Conservation (phyloP, 2,797 vertebrate species). For the Melanotaenia pygmaea region DNA sequence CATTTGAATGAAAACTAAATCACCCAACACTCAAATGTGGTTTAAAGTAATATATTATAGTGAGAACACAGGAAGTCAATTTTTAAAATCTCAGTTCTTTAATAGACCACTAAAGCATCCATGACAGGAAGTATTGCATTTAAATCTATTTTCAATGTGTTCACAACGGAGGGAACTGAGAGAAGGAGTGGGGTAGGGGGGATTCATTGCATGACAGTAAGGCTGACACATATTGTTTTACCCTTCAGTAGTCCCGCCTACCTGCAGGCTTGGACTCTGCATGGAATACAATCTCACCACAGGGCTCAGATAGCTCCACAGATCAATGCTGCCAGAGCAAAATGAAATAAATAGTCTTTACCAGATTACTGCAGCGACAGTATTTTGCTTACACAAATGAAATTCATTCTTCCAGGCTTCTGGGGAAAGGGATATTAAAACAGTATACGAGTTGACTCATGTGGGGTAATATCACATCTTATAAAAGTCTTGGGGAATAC, state of each 20-base stretch:
- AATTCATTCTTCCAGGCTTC: constrained; percentile 50
- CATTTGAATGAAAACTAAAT: neutral
- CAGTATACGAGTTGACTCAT: constrained; percentile 26
- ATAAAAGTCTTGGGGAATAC: constrained; percentile 50
- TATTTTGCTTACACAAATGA: constrained; percentile 65
- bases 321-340: constrained; percentile 56
- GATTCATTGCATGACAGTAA: constrained; percentile 33
- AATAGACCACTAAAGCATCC: constrained; percentile 23
- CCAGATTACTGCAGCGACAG: constrained; percentile 45
- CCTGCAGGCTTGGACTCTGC: constrained; percentile 49
- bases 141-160: constrained; percentile 32
- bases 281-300: constrained; percentile 47
- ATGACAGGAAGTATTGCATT: constrained; percentile 18
- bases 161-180: constrained; percentile 2
- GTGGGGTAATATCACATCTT: constrained; percentile 30
- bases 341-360: constrained; percentile 48
- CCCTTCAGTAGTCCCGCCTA: constrained; percentile 37
- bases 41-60: neutral
- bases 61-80: constrained; percentile 3
- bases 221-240: constrained; percentile 46
- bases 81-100: constrained; percentile 6
- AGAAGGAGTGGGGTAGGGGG: neutral
- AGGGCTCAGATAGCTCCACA: constrained; percentile 48
- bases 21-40: neutral
- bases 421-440: constrained; percentile 43